Conservation (phyloP, 2,888 invertebrate species). For the Drosophila nigricruria region DNA sequence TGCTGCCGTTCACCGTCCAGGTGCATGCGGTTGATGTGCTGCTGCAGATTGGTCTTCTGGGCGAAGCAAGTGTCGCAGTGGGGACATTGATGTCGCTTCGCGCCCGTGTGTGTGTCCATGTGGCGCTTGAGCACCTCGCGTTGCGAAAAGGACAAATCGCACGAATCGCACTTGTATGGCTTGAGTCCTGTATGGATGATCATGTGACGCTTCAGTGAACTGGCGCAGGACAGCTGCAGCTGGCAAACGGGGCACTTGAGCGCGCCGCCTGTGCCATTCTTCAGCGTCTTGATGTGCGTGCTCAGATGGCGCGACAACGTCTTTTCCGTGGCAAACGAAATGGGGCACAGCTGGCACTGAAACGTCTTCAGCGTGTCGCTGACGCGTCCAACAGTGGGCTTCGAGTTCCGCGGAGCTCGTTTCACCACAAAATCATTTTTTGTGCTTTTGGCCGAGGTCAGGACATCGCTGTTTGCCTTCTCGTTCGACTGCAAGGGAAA, state of each 20-base stretch:
- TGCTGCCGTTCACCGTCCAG: constrained; percentile 88
- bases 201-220: constrained; percentile 89
- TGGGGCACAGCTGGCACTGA: constrained; percentile 88
- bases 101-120: constrained; percentile 87
- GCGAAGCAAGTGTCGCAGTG: constrained; percentile 90
- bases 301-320: constrained; percentile 88
- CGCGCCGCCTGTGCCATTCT: constrained; percentile 85
- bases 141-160: constrained; percentile 89
- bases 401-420: constrained; percentile 17
- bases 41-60: constrained; percentile 89
- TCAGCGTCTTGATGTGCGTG: constrained; percentile 87
- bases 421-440: constrained; percentile 45
- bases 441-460: constrained; percentile 8
- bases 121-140: constrained; percentile 89
- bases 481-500: constrained; percentile 47
- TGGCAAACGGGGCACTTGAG: constrained; percentile 87
- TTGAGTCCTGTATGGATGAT: constrained; percentile 88
- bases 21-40: constrained; percentile 88
- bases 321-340: constrained; percentile 87
- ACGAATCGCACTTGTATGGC: constrained; percentile 87
- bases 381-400: constrained; percentile 43
- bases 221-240: constrained; percentile 88
- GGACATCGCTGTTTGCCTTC: constrained; percentile 1
- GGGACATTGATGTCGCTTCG: constrained; percentile 89
- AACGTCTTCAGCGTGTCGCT: constrained; percentile 86